Base-by-base conservation (phyloP, 2,113 vertebrate genomes). In the Lanius ludovicianus region DNA sequence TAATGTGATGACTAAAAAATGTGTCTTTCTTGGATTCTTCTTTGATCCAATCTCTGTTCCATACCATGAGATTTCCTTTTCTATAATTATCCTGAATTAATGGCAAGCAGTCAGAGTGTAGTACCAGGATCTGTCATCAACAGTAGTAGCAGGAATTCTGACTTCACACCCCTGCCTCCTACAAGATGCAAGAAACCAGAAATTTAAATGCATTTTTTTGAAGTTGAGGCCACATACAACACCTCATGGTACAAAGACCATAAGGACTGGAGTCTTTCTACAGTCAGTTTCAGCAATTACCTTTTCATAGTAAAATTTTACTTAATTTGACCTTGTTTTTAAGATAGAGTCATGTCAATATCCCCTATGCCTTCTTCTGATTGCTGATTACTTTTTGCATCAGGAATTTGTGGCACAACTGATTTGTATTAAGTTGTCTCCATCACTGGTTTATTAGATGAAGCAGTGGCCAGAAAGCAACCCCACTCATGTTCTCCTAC, bases 21-120 rank as follows among this genome's bases (percentile, higher is more conserved):
- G 47, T 52, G 84, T 59, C 57, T 90, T 87, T 65, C 84, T 65
- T 64, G 77, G 53, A 55, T 86, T 87, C 95, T 65, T 24, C 11
- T 75, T 95, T 89, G 42, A 96, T 94, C 68, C 33, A 77, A 25
- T 89, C 67, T 56, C 28, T 57, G n/a, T 57, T 96, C 52, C 73
- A 75, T 77, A 90, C 6, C 9, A 86, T 0, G 24, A 76, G 41
- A 77, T 74, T 95, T 91, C 56, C 70, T 76, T 80, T 91, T 91
- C 84, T 84, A 82, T 97, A 96, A 95, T 84, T 92, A 97, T 59
- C 52, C 46, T 80, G 68, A 87, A 90, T 91, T 96, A 96, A 95
- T 4, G 15, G 83, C 63, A 87, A 93, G 37, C 3, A 7, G 88
- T 78, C 75, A 88, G 44, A 90, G 20, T 22, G 21, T 42, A 71